phyloP scores from a whole-genome alignment of 2,888 invertebrate species.

The Lepetodrilus schrolli region DNA sequence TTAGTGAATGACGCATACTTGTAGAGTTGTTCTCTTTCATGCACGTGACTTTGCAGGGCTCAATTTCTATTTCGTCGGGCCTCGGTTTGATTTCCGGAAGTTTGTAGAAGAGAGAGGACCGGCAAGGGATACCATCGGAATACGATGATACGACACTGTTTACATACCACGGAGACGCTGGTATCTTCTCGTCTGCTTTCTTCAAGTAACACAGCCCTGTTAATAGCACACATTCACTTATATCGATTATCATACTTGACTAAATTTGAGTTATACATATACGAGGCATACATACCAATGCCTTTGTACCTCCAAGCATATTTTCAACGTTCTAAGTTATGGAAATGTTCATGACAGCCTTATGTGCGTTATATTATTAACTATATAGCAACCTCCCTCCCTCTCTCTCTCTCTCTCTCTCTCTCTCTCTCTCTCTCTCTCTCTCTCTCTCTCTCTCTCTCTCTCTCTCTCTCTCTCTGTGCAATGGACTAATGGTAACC shows the following conservation, averaged over 20 bases:
- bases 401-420: background rate
- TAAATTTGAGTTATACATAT: no score
- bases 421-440: conserved; percentile 3
- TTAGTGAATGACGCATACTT: no score
- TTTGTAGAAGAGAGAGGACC: conserved; percentile 24
- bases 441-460: background rate
- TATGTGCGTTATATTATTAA: no score
- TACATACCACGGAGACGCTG: conserved; percentile 17
- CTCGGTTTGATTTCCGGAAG: background rate
- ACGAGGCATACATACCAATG: no score
- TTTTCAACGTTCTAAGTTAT: no score
- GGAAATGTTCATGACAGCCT: no score
- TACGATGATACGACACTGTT: conserved; percentile 24
- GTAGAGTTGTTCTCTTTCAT: no score
- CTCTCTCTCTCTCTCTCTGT: background rate
- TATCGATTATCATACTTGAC: no score
- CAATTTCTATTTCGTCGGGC: conserved; percentile 21
- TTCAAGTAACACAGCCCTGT: conserved; percentile 26
- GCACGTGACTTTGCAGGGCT: conserved; percentile 21
- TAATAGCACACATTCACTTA: no score
- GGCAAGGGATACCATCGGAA: conserved; percentile 29
- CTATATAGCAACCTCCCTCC: background rate
- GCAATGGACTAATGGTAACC: no score
- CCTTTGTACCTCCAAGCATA: no score
- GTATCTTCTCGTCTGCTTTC: background rate